Evolutionary conservation across 1,140 invertebrate genomes (phyloP).

Genomic region (Pararge aegeria): DNA sequence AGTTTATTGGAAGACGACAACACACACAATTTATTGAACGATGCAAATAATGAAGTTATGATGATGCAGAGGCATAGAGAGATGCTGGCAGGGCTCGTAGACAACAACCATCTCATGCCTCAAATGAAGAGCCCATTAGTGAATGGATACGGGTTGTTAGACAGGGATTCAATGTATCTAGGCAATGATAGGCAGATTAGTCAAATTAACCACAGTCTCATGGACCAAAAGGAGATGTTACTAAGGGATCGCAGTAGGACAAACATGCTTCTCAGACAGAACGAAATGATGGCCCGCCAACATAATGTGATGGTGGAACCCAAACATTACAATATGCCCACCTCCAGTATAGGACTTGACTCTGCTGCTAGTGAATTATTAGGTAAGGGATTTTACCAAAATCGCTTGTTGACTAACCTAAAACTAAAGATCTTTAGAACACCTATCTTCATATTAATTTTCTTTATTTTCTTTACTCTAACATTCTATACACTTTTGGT

Average conservation of each 20-base stretch:
- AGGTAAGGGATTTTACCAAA: conserved; percentile 43
- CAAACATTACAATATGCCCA: conserved; percentile 59
- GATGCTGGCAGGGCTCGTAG: conserved; percentile 64
- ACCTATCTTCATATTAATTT: not conserved
- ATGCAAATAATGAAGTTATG: conserved; percentile 58
- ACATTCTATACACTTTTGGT: not conserved
- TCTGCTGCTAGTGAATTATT: conserved; percentile 73
- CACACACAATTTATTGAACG: conserved; percentile 66
- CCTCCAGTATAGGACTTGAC: conserved; percentile 65
- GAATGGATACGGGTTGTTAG: conserved; percentile 62
- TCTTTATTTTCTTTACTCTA: not conserved
- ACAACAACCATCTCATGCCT: conserved; percentile 52
- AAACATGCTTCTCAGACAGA: conserved; percentile 63
- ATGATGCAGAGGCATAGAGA: conserved; percentile 72
- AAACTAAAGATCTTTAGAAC: not conserved
- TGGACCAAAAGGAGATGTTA: conserved; percentile 64
- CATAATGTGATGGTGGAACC: conserved; percentile 55
- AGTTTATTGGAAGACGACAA: conserved; percentile 70
- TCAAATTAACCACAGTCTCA: conserved; percentile 59
- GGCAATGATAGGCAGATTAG: conserved; percentile 67
- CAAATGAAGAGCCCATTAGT: conserved; percentile 57
- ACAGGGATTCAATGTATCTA: conserved; percentile 60
- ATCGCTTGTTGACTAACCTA: not conserved
- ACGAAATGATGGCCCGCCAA: conserved; percentile 60
- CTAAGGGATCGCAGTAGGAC: conserved; percentile 55